These are phyloP conservation scores for Aspidoscelis tigris DNA, from an alignment of 2,113 vertebrate species.

Conservation along the genomic window DNA sequence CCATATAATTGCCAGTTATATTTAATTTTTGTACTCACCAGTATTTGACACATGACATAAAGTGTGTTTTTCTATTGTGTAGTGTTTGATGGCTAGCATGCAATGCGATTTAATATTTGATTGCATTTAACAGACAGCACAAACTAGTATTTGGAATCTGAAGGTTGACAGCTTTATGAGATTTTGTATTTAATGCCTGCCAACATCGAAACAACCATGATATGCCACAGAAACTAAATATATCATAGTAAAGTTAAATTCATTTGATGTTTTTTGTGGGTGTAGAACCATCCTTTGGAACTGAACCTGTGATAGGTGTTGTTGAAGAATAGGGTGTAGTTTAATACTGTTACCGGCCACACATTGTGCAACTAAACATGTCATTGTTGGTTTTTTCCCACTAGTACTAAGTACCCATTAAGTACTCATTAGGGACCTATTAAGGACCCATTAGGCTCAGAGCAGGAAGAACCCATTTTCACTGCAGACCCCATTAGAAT, in stretches of 20 bases:
- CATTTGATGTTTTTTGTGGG: no score
- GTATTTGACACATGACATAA: background rate
- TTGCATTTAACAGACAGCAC: background rate
- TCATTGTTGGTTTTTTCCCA: no score
- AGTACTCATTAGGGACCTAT: no score
- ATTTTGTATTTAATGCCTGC: background rate
- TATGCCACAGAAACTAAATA: background rate
- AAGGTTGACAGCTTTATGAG: background rate
- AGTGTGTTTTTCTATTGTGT: background rate
- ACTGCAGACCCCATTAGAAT: no score
- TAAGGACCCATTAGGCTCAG: no score
- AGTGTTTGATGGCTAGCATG: background rate
- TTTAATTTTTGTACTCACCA: background rate
- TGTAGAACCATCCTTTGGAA: background rate
- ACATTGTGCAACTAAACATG: no score
- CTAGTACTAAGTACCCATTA: no score
- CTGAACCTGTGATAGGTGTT: background rate
- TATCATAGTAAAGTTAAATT: background rate
- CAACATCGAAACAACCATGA: background rate
- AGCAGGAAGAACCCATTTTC: no score
- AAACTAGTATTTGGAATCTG: background rate
- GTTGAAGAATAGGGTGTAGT: background rate
- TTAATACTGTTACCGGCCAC: no score
- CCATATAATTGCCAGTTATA: background rate
- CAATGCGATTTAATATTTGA: conserved; percentile 4